Base-by-base conservation (phyloP, 2,113 vertebrate genomes). In the Thamnophis sirtalis region DNA sequence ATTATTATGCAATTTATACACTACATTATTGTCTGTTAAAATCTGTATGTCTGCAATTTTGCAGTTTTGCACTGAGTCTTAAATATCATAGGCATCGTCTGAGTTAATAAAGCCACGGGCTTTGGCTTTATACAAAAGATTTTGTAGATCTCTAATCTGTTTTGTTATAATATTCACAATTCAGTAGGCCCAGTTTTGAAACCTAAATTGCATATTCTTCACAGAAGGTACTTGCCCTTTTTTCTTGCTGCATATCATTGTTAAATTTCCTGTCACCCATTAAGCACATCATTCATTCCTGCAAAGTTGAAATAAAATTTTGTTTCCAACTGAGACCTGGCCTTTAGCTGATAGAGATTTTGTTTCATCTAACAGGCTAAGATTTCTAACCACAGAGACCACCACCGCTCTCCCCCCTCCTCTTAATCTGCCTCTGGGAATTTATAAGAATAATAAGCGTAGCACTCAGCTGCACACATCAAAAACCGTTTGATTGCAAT, bases 321-420 rank as follows among this genome's bases (percentile, higher is more conserved):
- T 87, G 73, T 92, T 96, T 96, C 93, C 92, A 96, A 90, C 94
- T 95, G 96, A 96, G 95, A 94, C 33, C 87, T 94, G 94, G 93
- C 92, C 89, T 86, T 85, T 87, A 60, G 94, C 84, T 93, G 91
- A 96, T 80, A 95, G 94, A 95, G 93, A 94, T 94, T 95, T 92
- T 93, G 86, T 96, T 96, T 96, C 93, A 90, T 91, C 96, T 95
- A 94, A 84, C 91, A 94, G 95, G 94, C 95, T 95, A 93, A 94
- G 88, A 90, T 96, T 96, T 94, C 92, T 93, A 95, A 94, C 95
- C 85, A 51, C 15, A 87, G 91, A 93, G 94, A 96, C 95, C 94
- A 89, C 87, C 91, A 60, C 58, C 26, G 22, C 54, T 89, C 68
- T 89, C 68, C 68, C 51, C 91, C 87, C 68, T 84, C 63, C 53